These are phyloP conservation scores for Myodes glareolus DNA, from an alignment of 2,113 vertebrate genomes.

Conservation along the genomic window DNA sequence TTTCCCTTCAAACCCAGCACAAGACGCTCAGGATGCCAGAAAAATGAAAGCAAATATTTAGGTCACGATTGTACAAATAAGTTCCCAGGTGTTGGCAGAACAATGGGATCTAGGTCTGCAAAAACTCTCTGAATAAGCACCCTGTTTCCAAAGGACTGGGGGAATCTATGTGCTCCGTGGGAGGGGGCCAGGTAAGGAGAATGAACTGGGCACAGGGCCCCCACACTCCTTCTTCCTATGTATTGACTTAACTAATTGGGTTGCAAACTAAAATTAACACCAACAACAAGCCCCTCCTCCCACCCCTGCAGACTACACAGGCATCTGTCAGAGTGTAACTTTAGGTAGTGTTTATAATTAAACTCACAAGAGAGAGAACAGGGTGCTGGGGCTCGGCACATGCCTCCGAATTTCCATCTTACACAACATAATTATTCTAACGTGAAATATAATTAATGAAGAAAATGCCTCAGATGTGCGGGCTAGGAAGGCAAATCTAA, in stretches of 20 bases:
- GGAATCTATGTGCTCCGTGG: rapidly evolving
- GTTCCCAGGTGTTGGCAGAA: rapidly evolving
- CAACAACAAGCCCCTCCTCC: conserved; percentile 43
- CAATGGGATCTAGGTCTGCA: not conserved
- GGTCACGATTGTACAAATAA: not conserved
- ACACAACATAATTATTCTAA: conserved; percentile 82
- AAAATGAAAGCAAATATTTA: not conserved
- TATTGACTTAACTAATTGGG: conserved; percentile 79
- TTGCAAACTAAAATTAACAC: conserved; percentile 73
- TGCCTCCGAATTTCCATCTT: conserved; percentile 78
- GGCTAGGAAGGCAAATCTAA: conserved; percentile 85
- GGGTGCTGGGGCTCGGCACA: conserved; percentile 74
- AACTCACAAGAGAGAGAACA: conserved; percentile 73
- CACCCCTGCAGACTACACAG: conserved; percentile 52
- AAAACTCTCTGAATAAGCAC: rapidly evolving
- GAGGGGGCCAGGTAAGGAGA: not conserved
- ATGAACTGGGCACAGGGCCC: not conserved
- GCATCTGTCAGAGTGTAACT: conserved; percentile 68
- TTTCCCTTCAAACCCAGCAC: not conserved
- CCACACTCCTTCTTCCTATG: conserved; percentile 24
- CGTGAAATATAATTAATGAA: conserved; percentile 88
- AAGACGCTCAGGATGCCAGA: not conserved
- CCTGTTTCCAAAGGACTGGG: rapidly evolving
- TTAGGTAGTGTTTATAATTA: conserved; percentile 70
- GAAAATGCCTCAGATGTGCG: conserved; percentile 85